Percentiles rank a stretch among this genome's conserved stretches.
These are phyloP conservation scores for Protomyctophum bolini DNA, from an alignment of 2,113 vertebrate species.

Conservation along the genomic window DNA sequence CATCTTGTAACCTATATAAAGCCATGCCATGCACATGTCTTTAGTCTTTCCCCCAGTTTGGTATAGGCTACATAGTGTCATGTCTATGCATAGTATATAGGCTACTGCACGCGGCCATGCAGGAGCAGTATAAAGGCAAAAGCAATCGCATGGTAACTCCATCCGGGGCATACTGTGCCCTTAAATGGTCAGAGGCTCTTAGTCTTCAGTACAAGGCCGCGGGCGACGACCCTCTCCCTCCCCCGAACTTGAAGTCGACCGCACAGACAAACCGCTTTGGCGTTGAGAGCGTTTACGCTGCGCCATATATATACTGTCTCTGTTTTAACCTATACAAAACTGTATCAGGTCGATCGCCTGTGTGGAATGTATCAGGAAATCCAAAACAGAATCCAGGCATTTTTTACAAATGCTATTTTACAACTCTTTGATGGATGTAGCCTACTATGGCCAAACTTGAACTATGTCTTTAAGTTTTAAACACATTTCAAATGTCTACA, in stretches of 20 bases:
- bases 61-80: no score
- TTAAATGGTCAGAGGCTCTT: conserved; percentile 52
- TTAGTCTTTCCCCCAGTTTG: neutral
- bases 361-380: conserved; percentile 4
- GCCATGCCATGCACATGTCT: conserved; percentile 8
- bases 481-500: no score
- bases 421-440: neutral
- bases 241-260: conserved; percentile 83
- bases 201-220: conserved; percentile 38
- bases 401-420: neutral
- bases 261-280: conserved; percentile 71
- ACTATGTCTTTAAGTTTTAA: neutral
- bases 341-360: neutral
- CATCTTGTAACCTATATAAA: conserved; percentile 46
- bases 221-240: conserved; percentile 59
- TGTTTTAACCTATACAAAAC: conserved; percentile 36
- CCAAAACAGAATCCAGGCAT: conserved; percentile 1
- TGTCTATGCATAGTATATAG: neutral
- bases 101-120: neutral
- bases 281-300: conserved; percentile 65
- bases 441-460: neutral
- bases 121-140: conserved; percentile 44
- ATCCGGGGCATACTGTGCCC: conserved; percentile 68
- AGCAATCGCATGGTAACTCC: conserved; percentile 65
- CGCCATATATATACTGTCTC: conserved; percentile 25